A percentile compares a stretch with the other conserved stretches of the same genome.
These are phyloP conservation scores for Xiphophorus hellerii DNA, from an alignment of 2,113 vertebrate species.

Conservation along the genomic window DNA sequence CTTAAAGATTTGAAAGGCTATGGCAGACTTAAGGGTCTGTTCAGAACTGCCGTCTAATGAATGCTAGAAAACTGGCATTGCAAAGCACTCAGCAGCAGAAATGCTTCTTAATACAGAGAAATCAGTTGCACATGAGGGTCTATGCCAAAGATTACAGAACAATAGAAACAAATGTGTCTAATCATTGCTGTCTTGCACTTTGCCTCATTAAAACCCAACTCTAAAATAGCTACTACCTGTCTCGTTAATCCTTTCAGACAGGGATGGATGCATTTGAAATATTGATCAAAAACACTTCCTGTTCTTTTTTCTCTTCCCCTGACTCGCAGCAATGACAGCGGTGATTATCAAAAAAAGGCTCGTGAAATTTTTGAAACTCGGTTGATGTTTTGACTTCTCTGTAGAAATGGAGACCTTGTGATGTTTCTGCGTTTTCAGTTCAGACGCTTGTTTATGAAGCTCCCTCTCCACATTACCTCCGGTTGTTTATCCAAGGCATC, in stretches of 20 bases:
- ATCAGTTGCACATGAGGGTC: constrained; percentile 17
- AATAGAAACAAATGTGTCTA: constrained; percentile 42
- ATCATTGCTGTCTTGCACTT: constrained; percentile 38
- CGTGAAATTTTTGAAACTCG: constrained; percentile 22
- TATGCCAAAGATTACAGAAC: constrained; percentile 29
- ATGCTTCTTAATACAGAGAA: not conserved
- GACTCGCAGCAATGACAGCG: constrained; percentile 35
- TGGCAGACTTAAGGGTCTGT: not conserved
- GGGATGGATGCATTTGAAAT: constrained; percentile 48
- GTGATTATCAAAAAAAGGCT: constrained; percentile 38
- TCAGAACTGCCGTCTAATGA: not conserved
- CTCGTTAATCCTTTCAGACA: constrained; percentile 34
- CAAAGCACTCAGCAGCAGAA: constrained; percentile 23
- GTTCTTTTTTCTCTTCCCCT: not conserved
- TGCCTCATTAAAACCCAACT: constrained; percentile 59
- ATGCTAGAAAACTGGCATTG: constrained; percentile 9
- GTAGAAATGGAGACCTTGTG: constrained; percentile 48
- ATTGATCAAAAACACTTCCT: constrained; percentile 57
- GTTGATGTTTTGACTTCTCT: constrained; percentile 50
- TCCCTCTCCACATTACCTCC: constrained; percentile 51
- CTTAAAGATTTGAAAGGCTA: not conserved
- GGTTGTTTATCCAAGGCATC: constrained; percentile 67
- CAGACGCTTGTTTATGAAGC: constrained; percentile 62
- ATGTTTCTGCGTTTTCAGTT: constrained; percentile 60
- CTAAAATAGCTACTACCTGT: constrained; percentile 48